Conservation (phyloP, 2,888 invertebrate species). For the Aspidapion aeneum region DNA sequence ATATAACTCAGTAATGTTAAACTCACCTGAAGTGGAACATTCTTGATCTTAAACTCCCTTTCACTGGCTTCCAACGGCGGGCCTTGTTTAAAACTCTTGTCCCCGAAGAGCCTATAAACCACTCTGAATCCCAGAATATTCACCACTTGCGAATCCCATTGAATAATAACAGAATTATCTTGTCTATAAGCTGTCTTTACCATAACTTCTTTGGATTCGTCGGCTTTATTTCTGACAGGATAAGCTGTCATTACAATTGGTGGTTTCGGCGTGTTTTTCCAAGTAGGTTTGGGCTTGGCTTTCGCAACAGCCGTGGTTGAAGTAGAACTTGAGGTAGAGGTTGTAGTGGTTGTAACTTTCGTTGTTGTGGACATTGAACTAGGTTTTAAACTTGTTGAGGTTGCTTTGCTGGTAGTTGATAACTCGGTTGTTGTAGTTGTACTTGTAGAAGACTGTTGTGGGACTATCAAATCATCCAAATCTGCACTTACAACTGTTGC, state of each 20-base stretch:
- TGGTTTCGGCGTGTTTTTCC: constrained; percentile 57
- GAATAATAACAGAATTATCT: constrained; percentile 84
- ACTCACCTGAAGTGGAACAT: constrained; percentile 80
- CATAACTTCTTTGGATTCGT: constrained; percentile 70
- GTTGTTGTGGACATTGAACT: constrained; percentile 35
- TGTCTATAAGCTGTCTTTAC: constrained; percentile 83
- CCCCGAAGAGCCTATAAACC: constrained; percentile 85
- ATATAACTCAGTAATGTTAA: too few species aligned
- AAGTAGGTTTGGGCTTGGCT: constrained; percentile 39
- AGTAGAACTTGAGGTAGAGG: constrained; percentile 29
- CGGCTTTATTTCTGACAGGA: constrained; percentile 59
- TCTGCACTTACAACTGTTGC: constrained; percentile 57
- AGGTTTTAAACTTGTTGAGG: constrained; percentile 38
- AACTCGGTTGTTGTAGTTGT: constrained; percentile 31
- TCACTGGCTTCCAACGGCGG: constrained; percentile 87
- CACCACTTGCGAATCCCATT: constrained; percentile 86
- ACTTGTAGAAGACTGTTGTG: constrained; percentile 29
- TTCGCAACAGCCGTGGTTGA: constrained; percentile 39
- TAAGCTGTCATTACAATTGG: constrained; percentile 70
- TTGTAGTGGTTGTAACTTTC: constrained; percentile 36
- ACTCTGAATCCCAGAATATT: constrained; percentile 88
- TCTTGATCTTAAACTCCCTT: constrained; percentile 89
- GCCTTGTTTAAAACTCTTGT: constrained; percentile 85
- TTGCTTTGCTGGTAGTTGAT: constrained; percentile 34
- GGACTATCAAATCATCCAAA: constrained; percentile 44